phyloP scores from a whole-genome alignment of 2,888 invertebrate genomes.

The Aricia artaxerxes region DNA sequence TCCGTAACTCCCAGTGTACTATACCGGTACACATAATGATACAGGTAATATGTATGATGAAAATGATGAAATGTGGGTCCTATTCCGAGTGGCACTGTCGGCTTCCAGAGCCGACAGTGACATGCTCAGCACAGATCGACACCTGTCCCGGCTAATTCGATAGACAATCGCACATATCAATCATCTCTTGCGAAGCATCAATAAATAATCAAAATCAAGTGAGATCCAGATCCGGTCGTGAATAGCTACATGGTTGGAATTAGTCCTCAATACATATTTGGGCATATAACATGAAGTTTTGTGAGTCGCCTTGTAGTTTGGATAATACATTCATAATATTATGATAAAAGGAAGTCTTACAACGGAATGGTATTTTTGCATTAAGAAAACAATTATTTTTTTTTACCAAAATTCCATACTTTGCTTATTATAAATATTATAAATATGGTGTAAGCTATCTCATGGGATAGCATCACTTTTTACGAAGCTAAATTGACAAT shows the following conservation, averaged over 20 bases:
- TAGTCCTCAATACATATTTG: neutral
- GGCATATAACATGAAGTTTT: neutral
- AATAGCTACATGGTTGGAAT: neutral
- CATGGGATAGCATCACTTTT: neutral
- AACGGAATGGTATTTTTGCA: too few relatives aligned
- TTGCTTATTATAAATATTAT: too few relatives aligned
- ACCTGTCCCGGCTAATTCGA: constrained; percentile 16
- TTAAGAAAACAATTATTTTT: too few relatives aligned
- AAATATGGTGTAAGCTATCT: too few relatives aligned
- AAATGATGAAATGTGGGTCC: neutral
- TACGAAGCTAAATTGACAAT: neutral
- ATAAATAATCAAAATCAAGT: constrained; percentile 13
- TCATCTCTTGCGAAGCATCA: neutral
- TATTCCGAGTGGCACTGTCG: neutral
- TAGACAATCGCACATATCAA: constrained; percentile 16
- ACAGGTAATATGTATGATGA: neutral
- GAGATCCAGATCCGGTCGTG: neutral
- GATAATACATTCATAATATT: neutral
- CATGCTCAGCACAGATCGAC: constrained; percentile 7
- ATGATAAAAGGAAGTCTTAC: too few relatives aligned
- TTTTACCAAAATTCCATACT: too few relatives aligned
- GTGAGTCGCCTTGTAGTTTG: neutral
- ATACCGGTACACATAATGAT: neutral
- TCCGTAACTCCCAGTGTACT: too few relatives aligned
- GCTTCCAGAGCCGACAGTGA: neutral